Base-by-base conservation (phyloP, 2,888 invertebrate genomes). In the Diaphora mendica region DNA sequence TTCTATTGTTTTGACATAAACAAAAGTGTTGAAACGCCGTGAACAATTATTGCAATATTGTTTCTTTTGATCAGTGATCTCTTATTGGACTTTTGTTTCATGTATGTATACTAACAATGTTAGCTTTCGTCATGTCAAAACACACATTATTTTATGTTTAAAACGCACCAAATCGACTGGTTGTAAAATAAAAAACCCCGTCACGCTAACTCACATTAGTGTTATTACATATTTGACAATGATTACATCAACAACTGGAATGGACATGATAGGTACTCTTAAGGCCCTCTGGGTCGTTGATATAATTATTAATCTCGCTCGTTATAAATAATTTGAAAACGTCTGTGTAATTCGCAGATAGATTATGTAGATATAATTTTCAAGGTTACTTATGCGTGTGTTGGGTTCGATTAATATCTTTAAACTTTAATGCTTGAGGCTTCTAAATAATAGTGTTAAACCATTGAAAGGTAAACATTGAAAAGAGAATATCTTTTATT, bases 131-230 rank as follows among this genome's bases (percentile, higher is more conserved):
- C 69, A 73, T 77, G 79, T 80, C 48, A 79, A 70, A 82, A 79
- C 82, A 82, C 84, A 87, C 77, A 84, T 75, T 70, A 77, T 74
- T 87, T 87, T 86, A 91, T 87, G 86, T 78, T 82, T 80, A 75
- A 83, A 82, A 89, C 92, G 87, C 82, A 87, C 85, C 74, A 84
- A 89, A 89, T 85, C 80, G 82, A 70, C 77, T 70, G 80, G 86
- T 82, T 89, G 90, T 92, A 91, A 91, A 91, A 91, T 92, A 87
- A 87, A 87, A 80, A 85, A 82, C 77, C 75, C 79, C 85, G 86
- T 87, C 86, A 84, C 86, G 82, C 73, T 73, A 33, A 75, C 76
- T 79, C 76, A 82, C 82, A 86, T 86, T 79, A 81, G 80, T 80
- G 70, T 78, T 35, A 39, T 79, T 79, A 81, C 75, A 82, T 82